phyloP scores from a whole-genome alignment of 1,140 invertebrate species.

The Lepidurus arcticus region DNA sequence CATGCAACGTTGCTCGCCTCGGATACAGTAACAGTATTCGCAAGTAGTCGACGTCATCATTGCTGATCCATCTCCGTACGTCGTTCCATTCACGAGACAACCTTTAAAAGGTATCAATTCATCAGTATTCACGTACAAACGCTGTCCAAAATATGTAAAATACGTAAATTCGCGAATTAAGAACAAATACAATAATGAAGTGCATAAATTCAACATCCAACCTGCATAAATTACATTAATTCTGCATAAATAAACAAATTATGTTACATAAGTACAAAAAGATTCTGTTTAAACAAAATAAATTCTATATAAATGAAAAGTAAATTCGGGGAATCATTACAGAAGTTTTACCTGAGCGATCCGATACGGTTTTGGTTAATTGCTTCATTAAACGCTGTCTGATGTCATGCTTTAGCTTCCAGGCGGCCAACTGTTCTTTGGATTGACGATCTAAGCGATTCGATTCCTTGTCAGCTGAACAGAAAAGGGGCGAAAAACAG shows the following conservation, averaged over 20 bases:
- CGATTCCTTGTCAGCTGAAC: slow-evolving; percentile 23
- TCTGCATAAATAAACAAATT: too few species aligned
- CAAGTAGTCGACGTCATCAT: slow-evolving; percentile 70
- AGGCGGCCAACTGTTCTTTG: slow-evolving; percentile 28
- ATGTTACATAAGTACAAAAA: not conserved
- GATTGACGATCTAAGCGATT: slow-evolving; percentile 34
- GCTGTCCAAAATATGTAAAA: too few species aligned
- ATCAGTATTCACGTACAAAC: slow-evolving; percentile 1
- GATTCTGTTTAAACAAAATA: not conserved
- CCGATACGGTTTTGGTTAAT: slow-evolving; percentile 27
- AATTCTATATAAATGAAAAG: not conserved
- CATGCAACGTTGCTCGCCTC: slow-evolving; percentile 67
- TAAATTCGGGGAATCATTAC: not conserved
- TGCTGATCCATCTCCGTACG: slow-evolving; percentile 74
- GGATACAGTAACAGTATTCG: slow-evolving; percentile 81
- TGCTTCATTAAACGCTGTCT: slow-evolving; percentile 28
- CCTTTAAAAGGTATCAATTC: slow-evolving; percentile 47
- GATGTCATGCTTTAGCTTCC: slow-evolving; percentile 27
- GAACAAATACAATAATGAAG: not conserved
- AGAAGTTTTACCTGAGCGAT: slow-evolving; percentile 32
- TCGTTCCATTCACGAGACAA: slow-evolving; percentile 65
- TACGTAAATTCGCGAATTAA: too few species aligned
- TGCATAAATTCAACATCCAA: not conserved
- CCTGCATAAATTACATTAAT: not conserved
- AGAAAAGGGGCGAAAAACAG: slow-evolving; percentile 14